Base-by-base conservation (phyloP, 2,888 invertebrate species). In the Sturmia bella region DNA sequence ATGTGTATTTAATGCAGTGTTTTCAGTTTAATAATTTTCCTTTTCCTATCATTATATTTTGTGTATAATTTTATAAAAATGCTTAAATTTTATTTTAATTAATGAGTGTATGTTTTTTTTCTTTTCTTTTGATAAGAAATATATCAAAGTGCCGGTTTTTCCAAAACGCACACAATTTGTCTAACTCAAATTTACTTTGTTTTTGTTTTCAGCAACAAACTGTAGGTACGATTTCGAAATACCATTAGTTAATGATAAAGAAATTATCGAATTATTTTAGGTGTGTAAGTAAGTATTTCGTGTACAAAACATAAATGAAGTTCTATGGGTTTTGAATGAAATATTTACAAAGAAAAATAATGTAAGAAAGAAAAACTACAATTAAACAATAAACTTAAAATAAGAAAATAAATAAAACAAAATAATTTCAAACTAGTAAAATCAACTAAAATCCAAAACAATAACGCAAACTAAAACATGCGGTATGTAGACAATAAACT, bases 301-400 rank as follows among this genome's bases (percentile, higher is more conserved):
- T 27, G 56, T 56, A 56, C 63, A 43, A 63, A 52, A 37, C 57
- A 15, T 21, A 41, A 45, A 72, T 66, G 24, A 66, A 15, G 17
- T 57, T 64, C 5, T n/a, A 54, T 54, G 52, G 12, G 27, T 43
- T 61, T 37, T 64, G 24, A 54, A 64, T 59, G n/a, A 80, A 70
- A 80, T 80, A 80, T 80, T 76, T 80, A 80, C 76, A 80, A 50
- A 76, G 39, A 64, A 57, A 69, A 57, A 41, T 63, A 39, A 59
- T 21, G 9, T 45, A 15, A 7, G 7, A 39, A n/a, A n/a, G n/a
- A n/a, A n/a, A n/a, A n/a, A 1, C 24, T 59, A 41, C 1, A 21
- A 39, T 13, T 13, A 41, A 43, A 19, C 7, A 57, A 15, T 15
- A 57, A 39, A 57, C 0, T 12, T 37, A 32, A 37, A 57, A n/a